These are phyloP conservation scores for Gasteruption jaculator DNA, from an alignment of 2,888 invertebrate species.

Conservation along the genomic window DNA sequence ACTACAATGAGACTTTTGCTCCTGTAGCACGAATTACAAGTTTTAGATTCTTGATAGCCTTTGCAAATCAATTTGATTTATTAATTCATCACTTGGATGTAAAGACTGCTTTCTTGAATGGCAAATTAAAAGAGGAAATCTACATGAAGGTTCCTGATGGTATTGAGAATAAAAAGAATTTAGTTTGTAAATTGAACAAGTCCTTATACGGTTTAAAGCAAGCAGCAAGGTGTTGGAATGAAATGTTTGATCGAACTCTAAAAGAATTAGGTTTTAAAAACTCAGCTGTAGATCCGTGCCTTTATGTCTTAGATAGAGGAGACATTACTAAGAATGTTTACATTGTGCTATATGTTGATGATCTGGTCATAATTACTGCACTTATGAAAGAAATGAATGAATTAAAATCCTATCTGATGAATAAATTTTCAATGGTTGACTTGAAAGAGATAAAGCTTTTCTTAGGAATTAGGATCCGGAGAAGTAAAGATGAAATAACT, in stretches of 20 bases:
- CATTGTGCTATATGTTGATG: too few species aligned
- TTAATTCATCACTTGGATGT: constrained; percentile 20
- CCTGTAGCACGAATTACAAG: constrained; percentile 20
- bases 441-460: constrained; percentile 17
- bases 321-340: constrained; percentile 7
- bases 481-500: constrained; percentile 11
- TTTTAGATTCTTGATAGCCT: constrained; percentile 20
- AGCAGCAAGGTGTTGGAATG: constrained; percentile 16
- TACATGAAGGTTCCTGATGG: constrained; percentile 21
- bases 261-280: constrained; percentile 7
- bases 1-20: constrained; percentile 21
- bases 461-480: constrained; percentile 15
- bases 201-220: constrained; percentile 15
- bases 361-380: too few species aligned
- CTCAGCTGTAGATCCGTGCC: constrained; percentile 13
- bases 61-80: constrained; percentile 18
- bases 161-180: constrained; percentile 7
- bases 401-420: constrained; percentile 10
- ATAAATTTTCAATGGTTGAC: constrained; percentile 15
- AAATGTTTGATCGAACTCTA: constrained; percentile 9
- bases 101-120: constrained; percentile 19
- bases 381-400: constrained; percentile 3
- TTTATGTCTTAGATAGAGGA: constrained; percentile 9
- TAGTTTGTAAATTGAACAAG: constrained; percentile 21
- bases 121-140: constrained; percentile 20